Percentiles rank a stretch among this genome's conserved stretches.
These are phyloP conservation scores for Blastobasis lacticolella DNA, from an alignment of 2,888 invertebrate genomes.

Conservation along the genomic window DNA sequence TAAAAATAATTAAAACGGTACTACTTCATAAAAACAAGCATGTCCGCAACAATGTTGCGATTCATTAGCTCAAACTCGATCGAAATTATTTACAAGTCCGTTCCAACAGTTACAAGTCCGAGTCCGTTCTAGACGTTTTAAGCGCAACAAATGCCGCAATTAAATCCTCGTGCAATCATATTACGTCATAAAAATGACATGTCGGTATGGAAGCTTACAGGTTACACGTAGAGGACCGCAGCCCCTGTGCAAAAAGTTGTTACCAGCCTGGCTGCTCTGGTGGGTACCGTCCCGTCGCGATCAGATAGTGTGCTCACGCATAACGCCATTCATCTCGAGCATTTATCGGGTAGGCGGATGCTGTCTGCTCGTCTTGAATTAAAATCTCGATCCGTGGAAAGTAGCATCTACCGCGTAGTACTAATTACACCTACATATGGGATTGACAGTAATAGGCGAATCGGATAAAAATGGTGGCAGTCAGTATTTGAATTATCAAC, in stretches of 20 bases:
- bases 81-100: too few relatives aligned
- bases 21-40: too few relatives aligned
- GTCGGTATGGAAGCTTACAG: slow-evolving; percentile 51
- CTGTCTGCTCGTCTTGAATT: slow-evolving; percentile 35
- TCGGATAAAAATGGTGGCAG: too few relatives aligned
- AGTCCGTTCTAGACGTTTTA: slow-evolving; percentile 18
- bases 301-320: slow-evolving; percentile 58
- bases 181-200: slow-evolving; percentile 65
- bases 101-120: too few relatives aligned
- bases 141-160: slow-evolving; percentile 17
- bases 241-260: slow-evolving; percentile 33
- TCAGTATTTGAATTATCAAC: too few relatives aligned
- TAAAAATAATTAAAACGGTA: too few relatives aligned
- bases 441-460: too few relatives aligned
- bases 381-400: slow-evolving; percentile 25
- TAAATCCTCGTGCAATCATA: slow-evolving; percentile 43
- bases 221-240: slow-evolving; percentile 34
- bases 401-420: not conserved
- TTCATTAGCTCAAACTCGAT: too few relatives aligned
- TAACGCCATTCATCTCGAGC: slow-evolving; percentile 50
- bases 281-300: slow-evolving; percentile 18
- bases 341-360: slow-evolving; percentile 57
- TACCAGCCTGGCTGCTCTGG: slow-evolving; percentile 22
- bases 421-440: too few relatives aligned
- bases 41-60: too few relatives aligned